phyloP scores from a whole-genome alignment of 1,140 invertebrate species.

The Zaprionus kolodkinae region DNA sequence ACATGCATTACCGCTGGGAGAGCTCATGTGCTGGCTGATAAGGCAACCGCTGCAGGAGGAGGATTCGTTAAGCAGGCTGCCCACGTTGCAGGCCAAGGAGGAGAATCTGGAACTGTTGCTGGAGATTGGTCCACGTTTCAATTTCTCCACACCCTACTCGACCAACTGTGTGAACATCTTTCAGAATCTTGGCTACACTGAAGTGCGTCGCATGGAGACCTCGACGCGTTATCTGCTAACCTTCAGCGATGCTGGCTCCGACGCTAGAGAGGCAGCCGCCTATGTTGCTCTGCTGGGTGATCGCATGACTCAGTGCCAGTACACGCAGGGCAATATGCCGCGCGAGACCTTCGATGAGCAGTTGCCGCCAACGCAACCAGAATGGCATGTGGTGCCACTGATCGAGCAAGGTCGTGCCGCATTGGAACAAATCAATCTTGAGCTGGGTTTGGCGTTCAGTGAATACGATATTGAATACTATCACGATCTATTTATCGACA shows the following conservation, averaged over 20 bases:
- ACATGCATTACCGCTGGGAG: slow-evolving; percentile 86
- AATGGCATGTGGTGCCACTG: slow-evolving; percentile 94
- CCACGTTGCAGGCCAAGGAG: slow-evolving; percentile 62
- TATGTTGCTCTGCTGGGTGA: slow-evolving; percentile 90
- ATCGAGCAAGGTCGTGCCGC: slow-evolving; percentile 90
- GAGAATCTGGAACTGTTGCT: slow-evolving; percentile 38
- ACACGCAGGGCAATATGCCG: slow-evolving; percentile 89
- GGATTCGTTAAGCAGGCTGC: slow-evolving; percentile 85
- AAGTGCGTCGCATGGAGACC: slow-evolving; percentile 91
- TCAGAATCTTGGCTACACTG: slow-evolving; percentile 90
- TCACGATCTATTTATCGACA: slow-evolving; percentile 91
- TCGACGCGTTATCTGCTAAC: slow-evolving; percentile 91
- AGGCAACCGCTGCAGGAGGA: slow-evolving; percentile 86
- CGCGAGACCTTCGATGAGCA: slow-evolving; percentile 89
- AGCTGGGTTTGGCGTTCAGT: slow-evolving; percentile 94
- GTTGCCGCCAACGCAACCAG: slow-evolving; percentile 87
- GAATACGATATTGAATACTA: slow-evolving; percentile 95
- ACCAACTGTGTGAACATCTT: slow-evolving; percentile 98
- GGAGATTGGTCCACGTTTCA: slow-evolving; percentile 93
- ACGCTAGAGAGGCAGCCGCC: slow-evolving; percentile 83
- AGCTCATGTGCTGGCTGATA: slow-evolving; percentile 89
- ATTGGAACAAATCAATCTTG: slow-evolving; percentile 92
- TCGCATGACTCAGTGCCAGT: slow-evolving; percentile 90
- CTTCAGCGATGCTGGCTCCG: slow-evolving; percentile 75
- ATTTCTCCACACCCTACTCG: slow-evolving; percentile 97